These are phyloP conservation scores for Diachasma alloeum DNA, from an alignment of 1,140 invertebrate species.

Conservation along the genomic window DNA sequence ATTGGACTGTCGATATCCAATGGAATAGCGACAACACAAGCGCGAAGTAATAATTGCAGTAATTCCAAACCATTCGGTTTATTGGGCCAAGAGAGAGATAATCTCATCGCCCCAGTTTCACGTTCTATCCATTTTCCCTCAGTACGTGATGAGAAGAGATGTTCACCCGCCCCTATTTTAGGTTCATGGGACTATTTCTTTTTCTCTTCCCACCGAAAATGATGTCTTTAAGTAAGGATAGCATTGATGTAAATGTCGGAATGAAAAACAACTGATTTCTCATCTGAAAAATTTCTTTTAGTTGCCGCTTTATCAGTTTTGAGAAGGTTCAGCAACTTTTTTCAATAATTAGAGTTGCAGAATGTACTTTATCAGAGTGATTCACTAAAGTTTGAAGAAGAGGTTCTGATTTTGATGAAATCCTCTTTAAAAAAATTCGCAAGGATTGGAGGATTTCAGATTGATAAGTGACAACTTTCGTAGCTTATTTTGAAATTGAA, in stretches of 20 bases:
- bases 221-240: background rate
- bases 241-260: background rate
- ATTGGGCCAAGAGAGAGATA: conserved; percentile 50
- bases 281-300: too few relatives aligned
- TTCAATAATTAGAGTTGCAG: too few relatives aligned
- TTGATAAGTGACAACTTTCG: too few relatives aligned
- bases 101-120: conserved; percentile 56
- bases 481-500: too few relatives aligned
- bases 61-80: conserved; percentile 57
- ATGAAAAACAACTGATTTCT: background rate
- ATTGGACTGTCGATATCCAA: conserved; percentile 16
- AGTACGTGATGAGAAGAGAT: conserved; percentile 46
- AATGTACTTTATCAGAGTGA: too few relatives aligned
- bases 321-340: too few relatives aligned
- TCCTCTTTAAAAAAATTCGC: too few relatives aligned
- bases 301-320: too few relatives aligned
- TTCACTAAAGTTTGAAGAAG: too few relatives aligned
- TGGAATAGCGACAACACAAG: conserved; percentile 43
- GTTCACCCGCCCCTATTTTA: background rate
- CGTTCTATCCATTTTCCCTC: conserved; percentile 52
- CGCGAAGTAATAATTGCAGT: conserved; percentile 58
- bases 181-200: conserved; percentile 1
- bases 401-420: too few relatives aligned
- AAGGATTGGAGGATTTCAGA: too few relatives aligned
- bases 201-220: background rate